Evolutionary conservation across 2,113 vertebrate species (phyloP).

Genomic region (Bujurquina vittata): DNA sequence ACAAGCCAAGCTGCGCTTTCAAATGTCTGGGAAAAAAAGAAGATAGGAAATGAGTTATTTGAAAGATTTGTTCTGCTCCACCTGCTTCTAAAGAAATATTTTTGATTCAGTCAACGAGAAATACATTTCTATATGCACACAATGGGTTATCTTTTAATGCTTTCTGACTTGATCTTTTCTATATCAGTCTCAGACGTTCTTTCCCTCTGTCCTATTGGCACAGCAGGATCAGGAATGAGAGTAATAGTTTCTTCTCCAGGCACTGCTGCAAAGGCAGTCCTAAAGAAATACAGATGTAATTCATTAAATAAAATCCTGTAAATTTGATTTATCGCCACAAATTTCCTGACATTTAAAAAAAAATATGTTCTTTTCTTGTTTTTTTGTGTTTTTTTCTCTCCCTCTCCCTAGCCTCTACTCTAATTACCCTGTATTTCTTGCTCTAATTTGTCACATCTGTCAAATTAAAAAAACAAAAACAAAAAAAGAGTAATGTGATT

Average conservation of each 20-base stretch:
- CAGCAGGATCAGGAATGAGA: not conserved
- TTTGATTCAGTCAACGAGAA: not conserved
- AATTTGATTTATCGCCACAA: not conserved
- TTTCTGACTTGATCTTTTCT: not conserved
- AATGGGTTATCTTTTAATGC: not conserved
- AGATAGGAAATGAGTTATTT: not conserved
- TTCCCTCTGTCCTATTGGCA: not conserved
- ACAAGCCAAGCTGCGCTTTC: not conserved
- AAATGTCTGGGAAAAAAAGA: not conserved
- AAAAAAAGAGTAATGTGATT: not conserved
- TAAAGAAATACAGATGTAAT: not conserved
- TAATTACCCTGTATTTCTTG: too few species aligned
- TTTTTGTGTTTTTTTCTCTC: too few species aligned
- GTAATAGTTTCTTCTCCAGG: constrained; percentile 4
- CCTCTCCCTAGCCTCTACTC: too few species aligned
- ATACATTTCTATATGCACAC: not conserved
- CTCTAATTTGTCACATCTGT: too few species aligned
- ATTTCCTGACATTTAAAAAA: not conserved
- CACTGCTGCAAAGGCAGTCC: not conserved
- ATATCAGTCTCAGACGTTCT: not conserved
- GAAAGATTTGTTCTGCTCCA: not conserved
- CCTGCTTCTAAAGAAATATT: not conserved
- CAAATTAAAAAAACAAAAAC: too few species aligned
- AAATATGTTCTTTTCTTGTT: too few species aligned
- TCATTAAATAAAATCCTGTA: not conserved